A percentile compares a stretch with the other conserved stretches of the same genome.
These are phyloP conservation scores for Numenius phaeopus DNA, from an alignment of 2,797 vertebrate species.

Conservation along the genomic window DNA sequence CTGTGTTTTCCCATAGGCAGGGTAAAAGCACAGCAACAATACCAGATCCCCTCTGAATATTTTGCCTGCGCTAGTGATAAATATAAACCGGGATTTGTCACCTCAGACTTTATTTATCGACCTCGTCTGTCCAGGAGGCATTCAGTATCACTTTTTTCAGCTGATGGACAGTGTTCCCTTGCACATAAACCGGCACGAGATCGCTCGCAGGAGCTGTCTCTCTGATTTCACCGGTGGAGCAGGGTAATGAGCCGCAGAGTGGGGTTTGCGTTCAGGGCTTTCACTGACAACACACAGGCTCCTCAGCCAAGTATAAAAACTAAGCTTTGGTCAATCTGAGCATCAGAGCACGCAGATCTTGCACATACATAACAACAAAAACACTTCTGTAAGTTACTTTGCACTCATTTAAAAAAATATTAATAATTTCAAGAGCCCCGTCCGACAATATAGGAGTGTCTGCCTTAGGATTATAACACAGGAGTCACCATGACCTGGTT, in stretches of 20 bases:
- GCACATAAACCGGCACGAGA: not conserved
- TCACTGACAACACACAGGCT: not conserved
- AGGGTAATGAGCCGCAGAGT: not conserved
- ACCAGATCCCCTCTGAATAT: not conserved
- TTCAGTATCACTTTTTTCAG: not conserved
- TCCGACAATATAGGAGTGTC: not conserved
- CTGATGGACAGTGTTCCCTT: not conserved
- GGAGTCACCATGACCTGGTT: not conserved
- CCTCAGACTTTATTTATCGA: not conserved
- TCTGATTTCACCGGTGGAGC: not conserved
- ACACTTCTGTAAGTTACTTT: not conserved
- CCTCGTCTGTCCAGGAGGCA: not conserved
- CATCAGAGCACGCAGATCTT: not conserved
- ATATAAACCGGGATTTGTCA: not conserved
- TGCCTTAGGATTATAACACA: not conserved
- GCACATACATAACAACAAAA: not conserved
- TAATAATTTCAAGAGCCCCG: not conserved
- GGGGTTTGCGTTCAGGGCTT: not conserved
- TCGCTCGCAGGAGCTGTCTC: not conserved
- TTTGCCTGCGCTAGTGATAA: not conserved
- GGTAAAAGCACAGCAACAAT: not conserved
- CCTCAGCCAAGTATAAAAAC: not conserved
- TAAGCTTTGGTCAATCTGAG: not conserved
- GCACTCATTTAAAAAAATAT: not conserved
- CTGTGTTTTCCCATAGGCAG: not conserved